These are phyloP conservation scores for Micronycteris hirsuta DNA, from an alignment of 2,113 vertebrate species.

Conservation along the genomic window DNA sequence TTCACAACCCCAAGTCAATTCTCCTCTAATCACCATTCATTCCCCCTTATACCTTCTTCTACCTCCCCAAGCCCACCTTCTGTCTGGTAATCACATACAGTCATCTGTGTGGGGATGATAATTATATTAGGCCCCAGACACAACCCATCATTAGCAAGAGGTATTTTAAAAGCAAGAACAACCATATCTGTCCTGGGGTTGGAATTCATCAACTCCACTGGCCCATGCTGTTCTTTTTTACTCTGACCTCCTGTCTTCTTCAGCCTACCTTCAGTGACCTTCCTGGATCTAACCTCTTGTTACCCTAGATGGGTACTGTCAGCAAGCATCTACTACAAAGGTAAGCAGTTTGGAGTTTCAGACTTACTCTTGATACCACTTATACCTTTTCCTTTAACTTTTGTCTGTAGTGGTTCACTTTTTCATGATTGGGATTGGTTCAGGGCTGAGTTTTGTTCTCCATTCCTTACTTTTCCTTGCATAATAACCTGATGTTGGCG, in stretches of 20 bases:
- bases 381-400: background rate
- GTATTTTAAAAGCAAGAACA: constrained; percentile 8
- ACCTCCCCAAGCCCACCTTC: background rate
- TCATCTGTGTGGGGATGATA: background rate
- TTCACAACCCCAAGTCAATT: background rate
- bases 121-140: background rate
- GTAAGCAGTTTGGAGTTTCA: constrained; percentile 7
- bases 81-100: background rate
- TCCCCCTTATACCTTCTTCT: background rate
- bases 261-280: background rate
- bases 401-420: background rate
- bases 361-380: background rate
- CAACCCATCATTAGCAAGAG: background rate
- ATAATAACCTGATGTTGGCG: background rate
- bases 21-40: background rate
- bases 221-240: background rate
- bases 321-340: background rate
- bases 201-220: background rate
- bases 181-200: background rate
- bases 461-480: background rate
- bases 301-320: background rate
- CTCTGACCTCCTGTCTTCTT: background rate
- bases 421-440: background rate
- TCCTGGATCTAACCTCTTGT: background rate
- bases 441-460: background rate